Base-by-base conservation (phyloP, 2,888 invertebrate genomes). In the Chrysodeixis includens region DNA sequence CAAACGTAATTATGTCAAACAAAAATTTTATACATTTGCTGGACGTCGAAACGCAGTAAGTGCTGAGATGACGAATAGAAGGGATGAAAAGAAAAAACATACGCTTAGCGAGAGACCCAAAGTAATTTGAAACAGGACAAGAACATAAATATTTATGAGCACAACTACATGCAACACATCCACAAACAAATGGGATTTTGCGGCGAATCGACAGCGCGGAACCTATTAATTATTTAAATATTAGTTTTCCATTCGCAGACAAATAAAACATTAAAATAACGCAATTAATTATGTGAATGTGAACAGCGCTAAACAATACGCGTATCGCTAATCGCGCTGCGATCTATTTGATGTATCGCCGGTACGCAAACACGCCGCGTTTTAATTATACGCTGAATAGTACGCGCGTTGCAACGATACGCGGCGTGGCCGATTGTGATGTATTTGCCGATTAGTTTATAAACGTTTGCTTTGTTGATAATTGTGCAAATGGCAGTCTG, bases 401-500 rank as follows among this genome's bases (percentile, higher is more conserved):
- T 49, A 49, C 46, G n/a, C 58, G 51, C 59, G 55, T 59, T 60
- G 59, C 40, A 71, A 69, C 61, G 66, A 77, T 70, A 73, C 70
- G 62, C 67, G 62, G 14, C 54, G 60, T 40, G 44, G 40, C n/a
- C 53, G 51, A 66, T 66, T 62, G 69, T 69, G 69, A 79, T 69
- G 59, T 76, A 74, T 82, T 79, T 67, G 56, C 63, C 62, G 62
- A 74, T 63, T 74, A 74, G 69, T 67, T 76, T 67, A 67, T 71
- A 71, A 79, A 32, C 68, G 62, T 79, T 69, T 69, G 74, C 65
- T 71, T 74, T 76, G 62, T 74, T 74, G 60, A 71, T 76, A 74
- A 79, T 76, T 76, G 65, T 57, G 55, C 49, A 64, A 74, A 63
- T 62, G 65, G 26, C 16, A 40, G 18, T 56, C n/a, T 35, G 51